These are phyloP conservation scores for Condylura cristata DNA, from an alignment of 2,113 vertebrate species.

Conservation along the genomic window DNA sequence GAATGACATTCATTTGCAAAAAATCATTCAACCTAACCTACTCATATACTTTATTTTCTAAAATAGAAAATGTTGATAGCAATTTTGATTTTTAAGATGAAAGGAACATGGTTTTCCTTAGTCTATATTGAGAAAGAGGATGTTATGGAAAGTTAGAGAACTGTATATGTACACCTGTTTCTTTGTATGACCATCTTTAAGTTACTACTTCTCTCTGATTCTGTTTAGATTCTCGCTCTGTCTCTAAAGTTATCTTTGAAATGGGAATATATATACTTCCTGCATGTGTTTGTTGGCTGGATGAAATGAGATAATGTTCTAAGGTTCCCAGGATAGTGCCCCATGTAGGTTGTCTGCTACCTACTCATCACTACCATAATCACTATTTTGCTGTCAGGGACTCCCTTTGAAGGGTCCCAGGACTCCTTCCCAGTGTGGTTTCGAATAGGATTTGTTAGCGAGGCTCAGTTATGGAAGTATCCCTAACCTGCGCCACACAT, in stretches of 20 bases:
- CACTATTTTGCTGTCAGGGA: neutral
- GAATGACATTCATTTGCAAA: slow-evolving; percentile 21
- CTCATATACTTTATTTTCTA: neutral
- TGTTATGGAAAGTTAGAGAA: neutral
- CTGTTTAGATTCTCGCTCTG: neutral
- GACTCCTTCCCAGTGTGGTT: neutral
- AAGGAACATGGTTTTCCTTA: neutral
- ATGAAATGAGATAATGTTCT: neutral
- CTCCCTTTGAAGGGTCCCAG: neutral
- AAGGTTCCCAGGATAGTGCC: neutral
- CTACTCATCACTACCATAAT: neutral
- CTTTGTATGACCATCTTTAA: neutral
- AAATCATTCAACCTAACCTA: neutral
- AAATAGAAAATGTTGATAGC: neutral
- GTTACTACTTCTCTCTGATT: neutral
- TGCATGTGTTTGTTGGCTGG: neutral
- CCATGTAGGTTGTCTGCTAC: neutral
- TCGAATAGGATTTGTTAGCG: neutral
- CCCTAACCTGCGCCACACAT: too few relatives aligned
- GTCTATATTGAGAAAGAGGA: neutral
- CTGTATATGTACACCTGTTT: neutral
- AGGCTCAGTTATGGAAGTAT: neutral
- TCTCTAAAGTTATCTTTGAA: neutral
- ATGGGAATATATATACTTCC: neutral
- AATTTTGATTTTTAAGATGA: slow-evolving; percentile 41